These are phyloP conservation scores for Thunnus maccoyii DNA, from an alignment of 2,113 vertebrate genomes.

Conservation along the genomic window DNA sequence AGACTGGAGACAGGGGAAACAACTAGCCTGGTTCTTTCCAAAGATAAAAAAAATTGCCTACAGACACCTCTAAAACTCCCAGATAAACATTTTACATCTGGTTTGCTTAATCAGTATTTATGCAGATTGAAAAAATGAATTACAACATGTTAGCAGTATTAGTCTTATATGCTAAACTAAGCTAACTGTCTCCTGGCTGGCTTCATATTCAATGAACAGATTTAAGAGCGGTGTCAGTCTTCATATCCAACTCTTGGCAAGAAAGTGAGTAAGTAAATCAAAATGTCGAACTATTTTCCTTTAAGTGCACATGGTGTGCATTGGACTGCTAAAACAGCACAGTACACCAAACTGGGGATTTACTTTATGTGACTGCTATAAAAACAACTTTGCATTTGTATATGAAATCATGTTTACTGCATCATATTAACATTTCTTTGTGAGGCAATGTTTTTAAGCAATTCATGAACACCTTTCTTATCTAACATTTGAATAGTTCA, in stretches of 20 bases:
- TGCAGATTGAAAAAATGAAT: too few relatives aligned
- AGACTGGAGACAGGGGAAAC: not conserved
- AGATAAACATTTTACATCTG: not conserved
- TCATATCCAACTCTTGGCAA: not conserved
- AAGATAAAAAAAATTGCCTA: not conserved
- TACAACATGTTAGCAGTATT: too few relatives aligned
- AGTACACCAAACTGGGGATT: not conserved
- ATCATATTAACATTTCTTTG: not conserved
- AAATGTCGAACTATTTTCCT: too few relatives aligned
- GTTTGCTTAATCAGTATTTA: not conserved
- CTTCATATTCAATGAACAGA: too few relatives aligned
- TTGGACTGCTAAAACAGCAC: not conserved
- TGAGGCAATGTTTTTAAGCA: not conserved
- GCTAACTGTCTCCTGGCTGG: too few relatives aligned
- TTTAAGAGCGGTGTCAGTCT: not conserved
- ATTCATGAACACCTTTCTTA: not conserved
- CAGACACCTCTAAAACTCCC: too few relatives aligned
- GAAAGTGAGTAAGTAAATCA: too few relatives aligned
- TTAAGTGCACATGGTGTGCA: too few relatives aligned
- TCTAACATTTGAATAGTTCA: not conserved
- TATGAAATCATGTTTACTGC: not conserved
- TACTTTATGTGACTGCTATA: too few relatives aligned
- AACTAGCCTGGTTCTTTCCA: too few relatives aligned
- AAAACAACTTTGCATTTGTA: too few relatives aligned
- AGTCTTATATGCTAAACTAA: too few relatives aligned